A percentile compares a stretch with the other conserved stretches of the same genome.
phyloP scores from a whole-genome alignment of 2,888 invertebrate species.

The Agrotis segetum region DNA sequence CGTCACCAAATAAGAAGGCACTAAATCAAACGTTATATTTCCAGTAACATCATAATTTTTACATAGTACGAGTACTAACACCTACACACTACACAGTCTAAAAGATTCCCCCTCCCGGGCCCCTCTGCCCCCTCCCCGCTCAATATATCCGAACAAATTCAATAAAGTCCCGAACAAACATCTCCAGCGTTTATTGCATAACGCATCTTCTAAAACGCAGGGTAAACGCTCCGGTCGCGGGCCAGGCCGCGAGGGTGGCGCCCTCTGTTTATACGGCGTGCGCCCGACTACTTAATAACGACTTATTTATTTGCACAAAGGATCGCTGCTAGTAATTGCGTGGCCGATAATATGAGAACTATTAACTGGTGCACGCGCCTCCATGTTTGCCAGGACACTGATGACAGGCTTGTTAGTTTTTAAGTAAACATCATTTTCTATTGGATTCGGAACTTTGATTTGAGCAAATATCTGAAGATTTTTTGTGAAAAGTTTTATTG shows the following conservation, averaged over 20 bases:
- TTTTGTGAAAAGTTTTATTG: conserved; percentile 3
- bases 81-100: background rate
- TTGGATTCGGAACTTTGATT: conserved; percentile 19
- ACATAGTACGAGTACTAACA: conserved; percentile 1
- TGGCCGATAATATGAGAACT: conserved; percentile 81
- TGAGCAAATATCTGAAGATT: conserved; percentile 6
- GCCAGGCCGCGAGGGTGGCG: conserved; percentile 58
- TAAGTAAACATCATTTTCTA: conserved; percentile 39
- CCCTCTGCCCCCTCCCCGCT: conserved; percentile 26
- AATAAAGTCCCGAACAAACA: conserved; percentile 74
- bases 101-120: background rate
- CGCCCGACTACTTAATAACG: conserved; percentile 81
- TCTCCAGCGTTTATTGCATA: conserved; percentile 71
- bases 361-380: conserved; percentile 76
- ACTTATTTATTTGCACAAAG: conserved; percentile 84
- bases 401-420: conserved; percentile 52
- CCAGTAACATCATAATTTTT: background rate
- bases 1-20: background rate
- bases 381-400: conserved; percentile 61
- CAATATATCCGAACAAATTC: conserved; percentile 74
- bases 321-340: conserved; percentile 80
- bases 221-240: conserved; percentile 59
- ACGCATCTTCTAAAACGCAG: conserved; percentile 67
- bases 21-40: background rate
- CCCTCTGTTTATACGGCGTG: conserved; percentile 78